These are phyloP conservation scores for Pollenia amentaria DNA, from an alignment of 2,888 invertebrate genomes.

Conservation along the genomic window DNA sequence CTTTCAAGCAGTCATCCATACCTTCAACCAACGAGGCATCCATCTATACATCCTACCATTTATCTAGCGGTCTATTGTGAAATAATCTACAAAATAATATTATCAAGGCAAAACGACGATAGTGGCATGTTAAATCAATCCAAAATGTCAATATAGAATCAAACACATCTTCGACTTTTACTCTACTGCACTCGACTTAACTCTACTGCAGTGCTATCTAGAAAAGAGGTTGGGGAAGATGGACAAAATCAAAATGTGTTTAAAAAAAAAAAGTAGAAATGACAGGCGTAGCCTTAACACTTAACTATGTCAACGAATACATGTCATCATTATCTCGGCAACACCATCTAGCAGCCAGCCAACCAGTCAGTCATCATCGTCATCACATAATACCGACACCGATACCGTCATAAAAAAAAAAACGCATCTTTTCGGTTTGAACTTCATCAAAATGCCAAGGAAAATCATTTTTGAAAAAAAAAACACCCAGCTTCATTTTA, in stretches of 20 bases:
- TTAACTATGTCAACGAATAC: slow-evolving; percentile 72
- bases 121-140: slow-evolving; percentile 72
- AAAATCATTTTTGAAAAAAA: slow-evolving; percentile 32
- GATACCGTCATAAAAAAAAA: slow-evolving; percentile 52
- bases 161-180: slow-evolving; percentile 48
- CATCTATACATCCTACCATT: not conserved
- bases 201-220: slow-evolving; percentile 4
- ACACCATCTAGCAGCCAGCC: slow-evolving; percentile 67
- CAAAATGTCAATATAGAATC: slow-evolving; percentile 60
- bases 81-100: slow-evolving; percentile 53
- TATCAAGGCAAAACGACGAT: slow-evolving; percentile 60
- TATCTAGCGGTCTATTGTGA: slow-evolving; percentile 33
- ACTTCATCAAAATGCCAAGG: slow-evolving; percentile 66
- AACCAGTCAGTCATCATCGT: slow-evolving; percentile 61
- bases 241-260: not conserved
- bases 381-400: slow-evolving; percentile 56
- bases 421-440: slow-evolving; percentile 66
- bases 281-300: slow-evolving; percentile 74
- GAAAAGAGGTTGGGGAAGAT: not conserved
- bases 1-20: not conserved
- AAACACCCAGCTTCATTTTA: slow-evolving; percentile 17
- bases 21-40: not conserved
- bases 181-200: slow-evolving; percentile 20
- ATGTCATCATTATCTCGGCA: slow-evolving; percentile 73
- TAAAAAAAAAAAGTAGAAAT: slow-evolving; percentile 46